Percentiles rank a stretch among this genome's conserved stretches.
Evolutionary conservation across 2,113 vertebrate species (phyloP).

Genomic region (Perca flavescens): DNA sequence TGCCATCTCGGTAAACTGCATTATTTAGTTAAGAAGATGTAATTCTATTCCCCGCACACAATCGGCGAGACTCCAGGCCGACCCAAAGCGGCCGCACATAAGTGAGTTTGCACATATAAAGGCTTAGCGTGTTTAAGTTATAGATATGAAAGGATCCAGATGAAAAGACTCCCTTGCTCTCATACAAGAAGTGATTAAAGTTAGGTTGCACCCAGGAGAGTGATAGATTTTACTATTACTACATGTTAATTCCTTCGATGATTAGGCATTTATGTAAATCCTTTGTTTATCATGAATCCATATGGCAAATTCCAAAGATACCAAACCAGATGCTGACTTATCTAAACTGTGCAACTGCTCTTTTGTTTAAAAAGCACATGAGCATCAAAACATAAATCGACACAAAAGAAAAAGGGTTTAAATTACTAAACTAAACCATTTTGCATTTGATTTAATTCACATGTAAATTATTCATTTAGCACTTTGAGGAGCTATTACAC

Average conservation of each 20-base stretch:
- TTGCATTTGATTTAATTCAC: slow-evolving; percentile 60
- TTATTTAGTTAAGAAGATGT: slow-evolving; percentile 80
- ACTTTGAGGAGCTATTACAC: slow-evolving; percentile 37
- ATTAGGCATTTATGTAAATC: slow-evolving; percentile 46
- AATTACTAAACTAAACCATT: slow-evolving; percentile 50
- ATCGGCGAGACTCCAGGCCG: slow-evolving; percentile 44
- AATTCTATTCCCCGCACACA: slow-evolving; percentile 70
- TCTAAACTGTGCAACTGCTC: slow-evolving; percentile 23
- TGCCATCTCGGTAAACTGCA: slow-evolving; percentile 81
- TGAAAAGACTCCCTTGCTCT: slow-evolving; percentile 70
- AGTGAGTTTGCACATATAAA: slow-evolving; percentile 61
- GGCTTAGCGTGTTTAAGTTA: slow-evolving; percentile 72
- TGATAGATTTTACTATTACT: slow-evolving; percentile 32
- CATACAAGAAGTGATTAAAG: slow-evolving; percentile 60
- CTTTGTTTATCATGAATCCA: slow-evolving; percentile 35
- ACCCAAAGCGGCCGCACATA: slow-evolving; percentile 38
- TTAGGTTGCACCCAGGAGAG: slow-evolving; percentile 25
- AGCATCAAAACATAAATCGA: slow-evolving; percentile 15
- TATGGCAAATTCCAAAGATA: slow-evolving; percentile 28
- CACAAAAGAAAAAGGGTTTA: slow-evolving; percentile 34
- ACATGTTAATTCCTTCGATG: slow-evolving; percentile 28
- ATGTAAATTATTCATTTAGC: slow-evolving; percentile 61
- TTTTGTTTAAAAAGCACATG: slow-evolving; percentile 23
- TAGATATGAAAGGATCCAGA: slow-evolving; percentile 64
- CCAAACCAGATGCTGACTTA: slow-evolving; percentile 50